Base-by-base conservation (phyloP, 2,888 invertebrate species). In the Syrista parreyssii region DNA sequence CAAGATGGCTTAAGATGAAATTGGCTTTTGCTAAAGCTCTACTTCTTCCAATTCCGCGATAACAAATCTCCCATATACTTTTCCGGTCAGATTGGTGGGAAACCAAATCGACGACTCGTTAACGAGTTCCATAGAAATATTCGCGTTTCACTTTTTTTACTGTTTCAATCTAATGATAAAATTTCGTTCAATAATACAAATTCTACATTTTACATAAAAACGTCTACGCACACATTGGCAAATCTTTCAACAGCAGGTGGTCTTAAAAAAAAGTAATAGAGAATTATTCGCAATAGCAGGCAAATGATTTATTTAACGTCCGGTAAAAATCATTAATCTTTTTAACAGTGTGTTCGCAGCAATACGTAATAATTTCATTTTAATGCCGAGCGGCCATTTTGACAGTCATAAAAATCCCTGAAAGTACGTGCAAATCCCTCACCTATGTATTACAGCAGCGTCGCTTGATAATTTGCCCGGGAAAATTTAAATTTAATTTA, bases 271-370 rank as follows among this genome's bases (percentile, higher is more conserved):
- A 4, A 40, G 23, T 55, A 55, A 55, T 23, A 55, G 55, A 55
- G 23, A 9, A 23, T 55, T 55, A 55, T 55, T 55, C 55, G 55
- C 55, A 55, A 23, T 55, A 23, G 40, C 40, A 9, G 23, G 2
- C 23, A 2, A 55, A 40, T 40, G 40, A 40, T 23, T 55, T 23
- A 55, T 71, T 15, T 71, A 12, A 6, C 11, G 71, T 30, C 71
- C 3, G 31, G 3, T 23, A 77, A 40, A 69, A 75, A 71, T 77
- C 77, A 77, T 77, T 74, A 77, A 75, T 77, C 74, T 77, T 71
- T 55, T 77, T 75, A 77, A 71, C 75, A 71, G 71, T 34, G 68
- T 36, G 9, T 15, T 71, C 30, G 3, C 4, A 11, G 30, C 30
- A 11, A 9, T 71, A 23, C 30, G 11, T 71, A 15, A 30, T 34